Conservation (phyloP, 2,113 vertebrate genomes). For the Beaufortia kweichowensis region DNA sequence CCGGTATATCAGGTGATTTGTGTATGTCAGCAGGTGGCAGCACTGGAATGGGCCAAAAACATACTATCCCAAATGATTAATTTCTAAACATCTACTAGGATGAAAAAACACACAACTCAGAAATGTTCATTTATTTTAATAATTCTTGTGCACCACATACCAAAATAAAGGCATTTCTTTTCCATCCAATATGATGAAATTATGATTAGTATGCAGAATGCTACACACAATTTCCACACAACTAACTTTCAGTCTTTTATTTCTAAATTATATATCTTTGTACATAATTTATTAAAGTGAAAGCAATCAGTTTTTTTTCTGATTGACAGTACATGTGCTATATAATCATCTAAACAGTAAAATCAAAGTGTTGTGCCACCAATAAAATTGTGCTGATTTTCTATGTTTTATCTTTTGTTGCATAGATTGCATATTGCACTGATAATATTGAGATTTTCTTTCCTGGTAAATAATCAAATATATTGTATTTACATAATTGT, state of each 20-base stretch:
- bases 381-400: constrained; percentile 21
- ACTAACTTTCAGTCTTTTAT: not conserved
- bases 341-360: constrained; percentile 16
- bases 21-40: not conserved
- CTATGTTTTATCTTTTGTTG: not conserved
- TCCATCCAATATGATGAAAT: constrained; percentile 18
- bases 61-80: not conserved
- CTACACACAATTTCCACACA: not conserved
- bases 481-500: constrained; percentile 16
- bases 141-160: constrained; percentile 27
- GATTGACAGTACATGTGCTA: not conserved
- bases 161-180: constrained; percentile 48
- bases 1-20: not conserved
- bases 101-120: not conserved
- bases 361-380: constrained; percentile 45
- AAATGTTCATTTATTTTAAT: constrained; percentile 30
- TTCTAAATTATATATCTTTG: not conserved
- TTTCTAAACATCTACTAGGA: not conserved
- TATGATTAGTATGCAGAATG: not conserved
- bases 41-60: not conserved
- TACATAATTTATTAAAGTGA: constrained; percentile 1
- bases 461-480: constrained; percentile 4
- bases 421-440: constrained; percentile 17
- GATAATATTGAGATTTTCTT: not conserved
- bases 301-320: constrained; percentile 1